These are phyloP conservation scores for Microtus oregoni DNA, from an alignment of 2,113 vertebrate species.

Conservation along the genomic window DNA sequence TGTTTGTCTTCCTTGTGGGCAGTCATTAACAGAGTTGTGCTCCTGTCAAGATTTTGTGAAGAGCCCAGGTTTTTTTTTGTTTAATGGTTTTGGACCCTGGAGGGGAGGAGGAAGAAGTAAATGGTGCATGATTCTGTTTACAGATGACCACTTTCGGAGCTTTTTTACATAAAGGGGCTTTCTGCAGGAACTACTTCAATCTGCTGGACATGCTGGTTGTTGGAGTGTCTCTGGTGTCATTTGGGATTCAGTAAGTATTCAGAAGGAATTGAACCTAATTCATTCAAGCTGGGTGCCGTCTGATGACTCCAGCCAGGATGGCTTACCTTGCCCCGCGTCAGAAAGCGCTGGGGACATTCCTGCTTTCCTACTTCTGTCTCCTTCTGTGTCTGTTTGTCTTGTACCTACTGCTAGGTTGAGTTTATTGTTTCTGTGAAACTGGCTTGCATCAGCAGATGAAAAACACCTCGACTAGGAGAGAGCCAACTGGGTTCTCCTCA, in stretches of 20 bases:
- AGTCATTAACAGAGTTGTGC: conserved; percentile 57
- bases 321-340: not conserved
- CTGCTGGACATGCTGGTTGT: conserved; percentile 98
- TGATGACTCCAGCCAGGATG: not conserved
- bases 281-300: not conserved
- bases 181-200: conserved; percentile 99
- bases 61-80: conserved; percentile 78
- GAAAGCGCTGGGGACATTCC: not conserved
- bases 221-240: conserved; percentile 98
- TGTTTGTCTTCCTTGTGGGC: conserved; percentile 17
- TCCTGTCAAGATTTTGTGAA: conserved; percentile 84
- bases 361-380: not conserved
- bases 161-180: conserved; percentile 98
- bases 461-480: not conserved
- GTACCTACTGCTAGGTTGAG: not conserved
- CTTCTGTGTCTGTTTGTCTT: not conserved
- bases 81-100: not conserved
- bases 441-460: not conserved
- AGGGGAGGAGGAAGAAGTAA: conserved; percentile 72
- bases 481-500: not conserved
- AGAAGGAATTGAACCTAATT: not conserved
- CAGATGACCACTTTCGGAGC: conserved; percentile 99
- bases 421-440: not conserved
- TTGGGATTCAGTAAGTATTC: conserved; percentile 98
- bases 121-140: conserved; percentile 79